Evolutionary conservation across 2,888 invertebrate genomes (phyloP).

Genomic region (Aethes cnicana): DNA sequence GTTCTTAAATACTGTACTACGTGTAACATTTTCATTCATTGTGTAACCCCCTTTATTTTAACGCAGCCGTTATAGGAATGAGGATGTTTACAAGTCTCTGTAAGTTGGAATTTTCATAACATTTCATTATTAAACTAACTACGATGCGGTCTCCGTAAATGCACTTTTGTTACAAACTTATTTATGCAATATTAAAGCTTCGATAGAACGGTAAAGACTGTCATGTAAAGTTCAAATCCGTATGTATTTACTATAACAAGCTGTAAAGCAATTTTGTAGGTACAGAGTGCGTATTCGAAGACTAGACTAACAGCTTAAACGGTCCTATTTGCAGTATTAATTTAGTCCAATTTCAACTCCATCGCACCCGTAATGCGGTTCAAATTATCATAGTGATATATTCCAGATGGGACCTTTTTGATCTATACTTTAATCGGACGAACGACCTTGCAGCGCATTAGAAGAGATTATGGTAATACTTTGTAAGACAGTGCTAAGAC

Average conservation of each 20-base stretch:
- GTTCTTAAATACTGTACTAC: no score
- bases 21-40: constrained; percentile 7
- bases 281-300: constrained; percentile 4
- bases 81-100: constrained; percentile 73
- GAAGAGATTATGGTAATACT: constrained; percentile 50
- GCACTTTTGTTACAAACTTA: neutral
- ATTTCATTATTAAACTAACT: neutral
- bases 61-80: constrained; percentile 60
- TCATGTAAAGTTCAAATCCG: neutral
- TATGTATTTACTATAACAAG: neutral
- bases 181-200: neutral
- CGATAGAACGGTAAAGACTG: neutral
- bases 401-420: no score
- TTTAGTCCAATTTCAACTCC: no score
- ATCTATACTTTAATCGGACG: constrained; percentile 35
- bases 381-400: no score
- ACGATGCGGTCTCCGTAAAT: constrained; percentile 6
- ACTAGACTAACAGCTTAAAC: neutral
- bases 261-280: neutral
- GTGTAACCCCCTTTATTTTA: constrained; percentile 41
- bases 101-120: constrained; percentile 49
- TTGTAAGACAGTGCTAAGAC: neutral
- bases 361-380: no score
- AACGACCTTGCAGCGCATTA: constrained; percentile 50
- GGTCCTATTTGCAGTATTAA: no score